phyloP scores from a whole-genome alignment of 1,140 invertebrate genomes.

The Atta colombica region DNA sequence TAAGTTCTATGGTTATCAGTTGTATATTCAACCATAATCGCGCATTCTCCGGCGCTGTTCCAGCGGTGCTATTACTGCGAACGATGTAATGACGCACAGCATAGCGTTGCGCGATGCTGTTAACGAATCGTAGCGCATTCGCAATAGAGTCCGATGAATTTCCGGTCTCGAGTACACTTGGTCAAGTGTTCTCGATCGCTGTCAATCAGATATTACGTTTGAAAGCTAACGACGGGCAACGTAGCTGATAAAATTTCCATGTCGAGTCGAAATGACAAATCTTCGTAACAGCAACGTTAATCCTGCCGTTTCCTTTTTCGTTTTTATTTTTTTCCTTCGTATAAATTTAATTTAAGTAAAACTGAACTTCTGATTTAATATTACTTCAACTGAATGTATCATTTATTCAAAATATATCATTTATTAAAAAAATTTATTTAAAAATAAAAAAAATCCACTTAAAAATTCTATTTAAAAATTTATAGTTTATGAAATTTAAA shows the following conservation, averaged over 20 bases:
- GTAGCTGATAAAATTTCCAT: conserved; percentile 52
- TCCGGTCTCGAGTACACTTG: conserved; percentile 45
- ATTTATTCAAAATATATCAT: not conserved
- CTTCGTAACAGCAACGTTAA: conserved; percentile 23
- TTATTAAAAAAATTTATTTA: not conserved
- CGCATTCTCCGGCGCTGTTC: conserved; percentile 7
- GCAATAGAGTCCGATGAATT: conserved; percentile 58
- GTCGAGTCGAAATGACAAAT: not conserved
- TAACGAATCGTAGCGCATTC: conserved; percentile 54
- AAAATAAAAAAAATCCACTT: not conserved
- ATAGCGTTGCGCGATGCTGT: conserved; percentile 38
- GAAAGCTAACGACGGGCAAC: conserved; percentile 32
- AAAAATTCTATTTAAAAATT: not conserved
- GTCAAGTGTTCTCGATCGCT: conserved; percentile 50
- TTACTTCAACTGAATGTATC: not conserved
- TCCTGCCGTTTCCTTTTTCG: not conserved
- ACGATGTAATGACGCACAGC: conserved; percentile 55
- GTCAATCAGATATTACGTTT: conserved; percentile 57
- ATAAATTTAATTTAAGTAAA: not conserved
- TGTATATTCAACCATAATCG: conserved; percentile 30
- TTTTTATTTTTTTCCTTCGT: not conserved
- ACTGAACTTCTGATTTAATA: not conserved
- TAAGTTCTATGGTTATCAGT: conserved; percentile 41
- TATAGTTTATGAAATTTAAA: conserved; percentile 1
- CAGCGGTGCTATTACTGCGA: conserved; percentile 26